A percentile compares a stretch with the other conserved stretches of the same genome.
phyloP scores from a whole-genome alignment of 2,797 vertebrate genomes.

The Craterocephalus amniculus region DNA sequence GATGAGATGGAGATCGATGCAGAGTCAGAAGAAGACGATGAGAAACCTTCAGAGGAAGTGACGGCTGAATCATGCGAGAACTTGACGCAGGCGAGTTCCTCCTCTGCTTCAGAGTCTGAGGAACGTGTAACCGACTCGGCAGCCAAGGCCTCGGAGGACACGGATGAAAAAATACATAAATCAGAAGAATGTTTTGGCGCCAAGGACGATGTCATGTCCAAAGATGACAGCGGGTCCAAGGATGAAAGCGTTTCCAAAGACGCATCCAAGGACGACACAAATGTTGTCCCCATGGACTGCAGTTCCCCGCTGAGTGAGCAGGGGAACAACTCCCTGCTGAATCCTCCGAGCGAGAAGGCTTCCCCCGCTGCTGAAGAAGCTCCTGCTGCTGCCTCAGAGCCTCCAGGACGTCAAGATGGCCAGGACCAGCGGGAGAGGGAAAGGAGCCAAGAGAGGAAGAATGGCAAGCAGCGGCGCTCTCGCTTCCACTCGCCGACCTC shows the following conservation, averaged over 20 bases:
- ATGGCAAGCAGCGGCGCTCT: conserved; percentile 86
- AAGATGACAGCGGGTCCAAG: neutral
- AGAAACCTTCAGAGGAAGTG: conserved; percentile 32
- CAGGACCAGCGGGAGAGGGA: conserved; percentile 64
- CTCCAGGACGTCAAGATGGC: conserved; percentile 52
- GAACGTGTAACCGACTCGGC: conserved; percentile 18
- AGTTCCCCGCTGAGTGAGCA: conserved; percentile 88
- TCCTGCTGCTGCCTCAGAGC: conserved; percentile 41
- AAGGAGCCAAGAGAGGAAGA: conserved; percentile 82
- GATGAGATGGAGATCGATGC: conserved; percentile 49
- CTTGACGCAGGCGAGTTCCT: conserved; percentile 15
- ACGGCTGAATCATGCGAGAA: conserved; percentile 25
- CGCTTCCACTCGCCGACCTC: conserved; percentile 95
- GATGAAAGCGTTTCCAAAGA: neutral
- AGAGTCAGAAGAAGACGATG: conserved; percentile 27
- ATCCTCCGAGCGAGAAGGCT: conserved; percentile 18
- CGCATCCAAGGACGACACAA: conserved; percentile 84
- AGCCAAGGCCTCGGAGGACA: conserved; percentile 22
- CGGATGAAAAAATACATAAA: neutral
- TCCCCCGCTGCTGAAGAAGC: conserved; percentile 28
- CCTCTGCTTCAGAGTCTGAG: conserved; percentile 18
- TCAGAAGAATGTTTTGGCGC: conserved; percentile 14
- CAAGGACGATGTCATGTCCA: neutral
- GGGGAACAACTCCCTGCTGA: conserved; percentile 20
- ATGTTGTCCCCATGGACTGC: conserved; percentile 92